Evolutionary conservation across 1,140 invertebrate species (phyloP).

Genomic region (Plodia interpunctella): DNA sequence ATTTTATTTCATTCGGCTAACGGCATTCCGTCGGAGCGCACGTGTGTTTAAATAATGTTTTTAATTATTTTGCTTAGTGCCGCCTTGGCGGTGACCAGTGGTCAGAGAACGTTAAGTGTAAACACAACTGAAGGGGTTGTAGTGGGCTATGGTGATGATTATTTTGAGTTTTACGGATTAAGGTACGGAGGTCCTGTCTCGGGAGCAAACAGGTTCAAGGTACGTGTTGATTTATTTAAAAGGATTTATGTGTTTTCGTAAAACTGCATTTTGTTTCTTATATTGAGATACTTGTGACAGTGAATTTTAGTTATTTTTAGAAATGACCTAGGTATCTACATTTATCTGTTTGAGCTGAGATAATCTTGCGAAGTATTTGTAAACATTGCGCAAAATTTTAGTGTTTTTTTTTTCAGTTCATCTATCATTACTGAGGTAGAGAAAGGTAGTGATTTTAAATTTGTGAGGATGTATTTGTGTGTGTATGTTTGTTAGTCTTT

Average conservation of each 20-base stretch:
- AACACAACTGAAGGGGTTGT: slow-evolving; percentile 50
- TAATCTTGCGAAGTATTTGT: not conserved
- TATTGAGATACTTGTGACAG: not conserved
- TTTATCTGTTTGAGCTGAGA: not conserved
- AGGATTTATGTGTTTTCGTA: no score
- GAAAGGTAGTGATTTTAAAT: no score
- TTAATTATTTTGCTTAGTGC: not conserved
- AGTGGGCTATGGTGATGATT: slow-evolving; percentile 43
- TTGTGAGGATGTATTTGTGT: no score
- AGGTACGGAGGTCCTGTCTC: slow-evolving; percentile 44
- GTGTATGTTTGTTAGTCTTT: no score
- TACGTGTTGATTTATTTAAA: slow-evolving; percentile 17
- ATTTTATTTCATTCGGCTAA: not conserved
- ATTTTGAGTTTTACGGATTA: slow-evolving; percentile 48
- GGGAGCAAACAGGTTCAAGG: slow-evolving; percentile 56
- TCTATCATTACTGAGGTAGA: not conserved
- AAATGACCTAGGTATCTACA: not conserved
- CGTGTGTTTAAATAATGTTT: not conserved
- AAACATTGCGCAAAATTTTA: not conserved
- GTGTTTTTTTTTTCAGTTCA: not conserved
- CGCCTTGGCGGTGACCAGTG: not conserved
- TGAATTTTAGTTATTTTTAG: slow-evolving; percentile 1
- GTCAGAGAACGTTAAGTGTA: slow-evolving; percentile 15
- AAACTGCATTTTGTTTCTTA: not conserved
- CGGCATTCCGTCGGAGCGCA: not conserved